phyloP scores from a whole-genome alignment of 2,797 vertebrate species.

The Argentina silus region DNA sequence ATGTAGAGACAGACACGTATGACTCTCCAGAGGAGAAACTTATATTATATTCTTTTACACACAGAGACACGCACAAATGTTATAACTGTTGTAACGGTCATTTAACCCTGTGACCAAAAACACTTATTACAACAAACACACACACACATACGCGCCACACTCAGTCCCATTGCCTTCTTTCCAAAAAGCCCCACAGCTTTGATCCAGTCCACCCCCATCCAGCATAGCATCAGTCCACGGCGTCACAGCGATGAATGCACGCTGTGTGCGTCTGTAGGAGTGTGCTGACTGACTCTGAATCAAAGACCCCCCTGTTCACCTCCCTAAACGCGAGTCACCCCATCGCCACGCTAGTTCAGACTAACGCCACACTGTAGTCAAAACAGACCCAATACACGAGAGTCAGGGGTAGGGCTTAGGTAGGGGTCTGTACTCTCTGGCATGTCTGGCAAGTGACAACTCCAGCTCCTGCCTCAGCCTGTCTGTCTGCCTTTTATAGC shows the following conservation, averaged over 20 bases:
- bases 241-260: conserved; percentile 39
- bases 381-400: no score
- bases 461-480: no score
- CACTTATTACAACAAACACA: no score
- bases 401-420: no score
- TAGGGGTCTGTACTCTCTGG: background rate
- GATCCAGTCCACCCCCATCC: conserved; percentile 16
- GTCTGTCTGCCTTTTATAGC: no score
- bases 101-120: no score
- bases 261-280: conserved; percentile 49
- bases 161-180: no score
- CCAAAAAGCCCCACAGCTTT: conserved; percentile 23
- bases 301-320: conserved; percentile 2
- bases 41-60: no score
- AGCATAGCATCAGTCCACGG: conserved; percentile 12
- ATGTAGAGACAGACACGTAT: conserved; percentile 35
- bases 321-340: background rate
- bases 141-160: no score
- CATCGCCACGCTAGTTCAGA: conserved; percentile 11
- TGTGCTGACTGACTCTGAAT: conserved; percentile 1
- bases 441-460: background rate
- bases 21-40: no score
- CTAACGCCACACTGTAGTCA: background rate
- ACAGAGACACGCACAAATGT: no score
- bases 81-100: no score